Evolutionary conservation across 1,140 invertebrate species (phyloP).

Genomic region (Drosophila cardini): DNA sequence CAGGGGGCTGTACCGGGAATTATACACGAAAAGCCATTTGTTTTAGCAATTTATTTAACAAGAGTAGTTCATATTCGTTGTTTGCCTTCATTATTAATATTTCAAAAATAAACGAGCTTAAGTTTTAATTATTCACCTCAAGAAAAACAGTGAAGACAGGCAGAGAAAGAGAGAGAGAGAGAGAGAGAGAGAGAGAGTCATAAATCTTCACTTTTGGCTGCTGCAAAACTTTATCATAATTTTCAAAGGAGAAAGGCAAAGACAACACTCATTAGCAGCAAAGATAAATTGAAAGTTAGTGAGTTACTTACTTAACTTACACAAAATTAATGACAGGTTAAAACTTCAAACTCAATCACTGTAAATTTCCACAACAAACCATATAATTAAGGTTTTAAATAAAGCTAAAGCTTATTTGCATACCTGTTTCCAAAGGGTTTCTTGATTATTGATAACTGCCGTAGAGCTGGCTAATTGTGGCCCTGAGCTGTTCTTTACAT

Average conservation of each 20-base stretch:
- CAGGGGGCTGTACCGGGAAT: no score
- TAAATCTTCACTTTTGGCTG: conserved; percentile 63
- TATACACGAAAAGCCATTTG: no score
- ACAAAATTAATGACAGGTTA: conserved; percentile 6
- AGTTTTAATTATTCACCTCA: conserved; percentile 60
- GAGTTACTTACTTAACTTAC: conserved; percentile 17
- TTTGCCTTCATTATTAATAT: background rate
- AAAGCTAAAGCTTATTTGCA: background rate
- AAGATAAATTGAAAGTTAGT: conserved; percentile 65
- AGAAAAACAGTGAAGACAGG: conserved; percentile 22
- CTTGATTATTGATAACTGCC: conserved; percentile 18
- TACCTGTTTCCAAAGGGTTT: background rate
- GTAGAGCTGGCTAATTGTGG: background rate
- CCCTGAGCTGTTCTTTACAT: background rate
- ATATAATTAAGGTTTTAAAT: conserved; percentile 39
- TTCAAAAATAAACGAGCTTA: conserved; percentile 51
- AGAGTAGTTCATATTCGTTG: conserved; percentile 19
- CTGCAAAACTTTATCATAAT: conserved; percentile 57
- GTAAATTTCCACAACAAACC: conserved; percentile 1
- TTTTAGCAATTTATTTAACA: background rate
- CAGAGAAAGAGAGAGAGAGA: no score
- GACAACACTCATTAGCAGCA: conserved; percentile 58
- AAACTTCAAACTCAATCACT: background rate
- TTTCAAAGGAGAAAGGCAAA: conserved; percentile 15
- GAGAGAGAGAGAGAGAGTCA: no score